These are phyloP conservation scores for Propithecus deckenii DNA, from an alignment of 2,797 vertebrate species.

Conservation along the genomic window DNA sequence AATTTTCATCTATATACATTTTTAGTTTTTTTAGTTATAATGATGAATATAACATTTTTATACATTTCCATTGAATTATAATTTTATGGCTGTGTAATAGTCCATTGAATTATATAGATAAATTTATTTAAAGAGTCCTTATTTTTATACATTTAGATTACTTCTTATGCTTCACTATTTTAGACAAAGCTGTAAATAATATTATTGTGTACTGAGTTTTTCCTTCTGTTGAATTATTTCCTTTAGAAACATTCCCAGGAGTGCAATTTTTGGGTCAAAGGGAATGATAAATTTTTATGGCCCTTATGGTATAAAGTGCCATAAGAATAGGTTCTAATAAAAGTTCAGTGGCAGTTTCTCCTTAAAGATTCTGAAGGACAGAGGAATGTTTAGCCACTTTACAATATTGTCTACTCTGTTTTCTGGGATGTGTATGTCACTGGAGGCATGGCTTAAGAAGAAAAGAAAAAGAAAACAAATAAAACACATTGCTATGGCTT, in stretches of 20 bases:
- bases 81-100: constrained; percentile 11
- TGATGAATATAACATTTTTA: constrained; percentile 29
- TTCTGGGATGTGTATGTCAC: neutral
- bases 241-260: constrained; percentile 56
- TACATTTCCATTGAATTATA: constrained; percentile 37
- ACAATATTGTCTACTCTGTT: neutral
- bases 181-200: constrained; percentile 9
- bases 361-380: constrained; percentile 62
- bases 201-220: constrained; percentile 24
- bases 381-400: neutral
- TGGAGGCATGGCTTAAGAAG: neutral
- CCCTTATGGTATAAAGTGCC: constrained; percentile 35
- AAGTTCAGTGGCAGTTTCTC: constrained; percentile 61
- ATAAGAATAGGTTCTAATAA: constrained; percentile 46
- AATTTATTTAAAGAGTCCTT: constrained; percentile 40
- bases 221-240: constrained; percentile 60
- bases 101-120: neutral
- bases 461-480: neutral
- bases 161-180: constrained; percentile 17
- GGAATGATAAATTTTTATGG: constrained; percentile 65
- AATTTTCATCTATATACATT: neutral
- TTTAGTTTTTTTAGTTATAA: constrained; percentile 7
- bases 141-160: neutral
- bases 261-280: constrained; percentile 46
- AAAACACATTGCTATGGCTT: neutral